Percentiles rank a stretch among this genome's conserved stretches.
These are phyloP conservation scores for Anthophora plumipes DNA, from an alignment of 2,888 invertebrate species.

Conservation along the genomic window DNA sequence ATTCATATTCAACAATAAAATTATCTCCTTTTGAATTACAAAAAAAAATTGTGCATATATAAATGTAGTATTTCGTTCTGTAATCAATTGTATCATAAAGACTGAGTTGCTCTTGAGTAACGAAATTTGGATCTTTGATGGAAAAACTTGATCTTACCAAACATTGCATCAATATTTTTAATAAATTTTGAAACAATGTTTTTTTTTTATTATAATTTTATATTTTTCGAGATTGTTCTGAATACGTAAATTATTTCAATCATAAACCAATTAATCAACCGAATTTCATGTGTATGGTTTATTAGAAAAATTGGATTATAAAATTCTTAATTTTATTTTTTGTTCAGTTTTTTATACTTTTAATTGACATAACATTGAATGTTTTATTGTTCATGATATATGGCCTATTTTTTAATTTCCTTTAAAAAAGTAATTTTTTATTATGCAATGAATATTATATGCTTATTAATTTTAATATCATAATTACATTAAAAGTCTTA, in stretches of 20 bases:
- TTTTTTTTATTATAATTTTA: conserved; percentile 4
- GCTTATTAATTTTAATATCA: conserved; percentile 11
- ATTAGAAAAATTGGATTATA: not conserved
- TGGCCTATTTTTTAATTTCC: conserved; percentile 51
- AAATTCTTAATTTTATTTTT: conserved; percentile 11
- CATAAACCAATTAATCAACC: not conserved
- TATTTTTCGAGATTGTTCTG: conserved; percentile 4
- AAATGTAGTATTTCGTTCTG: conserved; percentile 25
- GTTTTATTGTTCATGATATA: not conserved
- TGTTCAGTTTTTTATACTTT: conserved; percentile 5
- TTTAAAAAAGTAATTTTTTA: conserved; percentile 4
- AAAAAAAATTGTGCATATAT: conserved; percentile 4
- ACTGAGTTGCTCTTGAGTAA: conserved; percentile 44
- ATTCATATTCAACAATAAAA: conserved; percentile 1
- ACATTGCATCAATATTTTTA: not conserved
- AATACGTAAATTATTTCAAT: conserved; percentile 7
- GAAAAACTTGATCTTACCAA: not conserved
- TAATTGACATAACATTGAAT: conserved; percentile 29
- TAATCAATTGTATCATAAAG: conserved; percentile 43
- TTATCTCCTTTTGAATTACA: conserved; percentile 2
- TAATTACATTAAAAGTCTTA: conserved; percentile 17
- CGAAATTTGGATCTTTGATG: conserved; percentile 20
- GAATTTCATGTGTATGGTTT: conserved; percentile 29
- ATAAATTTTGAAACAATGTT: not conserved
- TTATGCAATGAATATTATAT: not conserved